Conservation (phyloP, 2,888 invertebrate species). For the Mythimna loreyi region DNA sequence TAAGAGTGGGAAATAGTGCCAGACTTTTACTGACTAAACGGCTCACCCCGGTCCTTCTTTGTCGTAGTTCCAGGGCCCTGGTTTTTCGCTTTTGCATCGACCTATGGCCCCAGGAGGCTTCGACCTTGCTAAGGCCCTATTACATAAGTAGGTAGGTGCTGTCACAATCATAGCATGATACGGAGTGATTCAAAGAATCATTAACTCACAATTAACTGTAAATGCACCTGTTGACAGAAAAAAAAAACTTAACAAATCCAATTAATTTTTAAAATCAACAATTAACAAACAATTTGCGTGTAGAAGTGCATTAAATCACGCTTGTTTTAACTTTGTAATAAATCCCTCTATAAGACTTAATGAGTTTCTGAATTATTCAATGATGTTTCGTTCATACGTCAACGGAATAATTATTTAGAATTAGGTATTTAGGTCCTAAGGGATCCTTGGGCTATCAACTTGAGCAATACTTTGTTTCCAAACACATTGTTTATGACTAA, state of each 20-base stretch:
- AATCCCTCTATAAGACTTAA: slow-evolving; percentile 41
- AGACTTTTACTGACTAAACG: no score
- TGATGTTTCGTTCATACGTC: slow-evolving; percentile 33
- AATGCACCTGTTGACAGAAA: neutral
- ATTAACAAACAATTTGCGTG: slow-evolving; percentile 40
- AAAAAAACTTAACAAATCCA: slow-evolving; percentile 5
- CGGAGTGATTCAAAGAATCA: no score
- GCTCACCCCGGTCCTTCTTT: no score
- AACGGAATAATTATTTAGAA: slow-evolving; percentile 40
- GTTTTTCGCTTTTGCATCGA: no score
- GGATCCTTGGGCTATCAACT: slow-evolving; percentile 41
- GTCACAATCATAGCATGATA: neutral
- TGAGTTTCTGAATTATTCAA: slow-evolving; percentile 40
- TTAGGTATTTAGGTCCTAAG: slow-evolving; percentile 36
- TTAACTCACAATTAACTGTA: no score
- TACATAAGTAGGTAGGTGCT: no score
- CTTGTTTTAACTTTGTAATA: slow-evolving; percentile 38
- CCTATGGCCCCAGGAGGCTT: no score
- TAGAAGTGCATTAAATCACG: slow-evolving; percentile 40
- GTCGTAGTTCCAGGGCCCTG: no score
- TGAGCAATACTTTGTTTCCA: slow-evolving; percentile 26
- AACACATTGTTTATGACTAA: slow-evolving; percentile 29
- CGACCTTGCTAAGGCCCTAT: no score
- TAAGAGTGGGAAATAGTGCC: no score
- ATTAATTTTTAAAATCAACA: slow-evolving; percentile 8